Evolutionary conservation across 2,888 invertebrate genomes (phyloP).

Genomic region (Drosophila fulvimacula): DNA sequence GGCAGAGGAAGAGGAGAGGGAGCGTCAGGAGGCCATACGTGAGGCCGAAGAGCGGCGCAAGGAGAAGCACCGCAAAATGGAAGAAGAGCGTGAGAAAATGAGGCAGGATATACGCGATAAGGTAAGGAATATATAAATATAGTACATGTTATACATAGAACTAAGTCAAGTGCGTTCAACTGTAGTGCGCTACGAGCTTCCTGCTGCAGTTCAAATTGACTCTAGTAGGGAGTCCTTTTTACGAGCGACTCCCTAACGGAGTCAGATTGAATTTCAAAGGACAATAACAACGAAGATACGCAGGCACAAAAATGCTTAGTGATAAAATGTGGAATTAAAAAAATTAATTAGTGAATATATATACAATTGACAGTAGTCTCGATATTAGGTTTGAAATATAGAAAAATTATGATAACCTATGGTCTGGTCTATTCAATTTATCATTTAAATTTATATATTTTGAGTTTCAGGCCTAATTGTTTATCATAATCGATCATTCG

Average conservation of each 20-base stretch:
- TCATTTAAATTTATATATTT: background rate
- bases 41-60: constrained; percentile 99
- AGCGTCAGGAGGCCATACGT: constrained; percentile 98
- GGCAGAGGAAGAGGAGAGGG: constrained; percentile 99
- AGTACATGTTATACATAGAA: background rate
- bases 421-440: background rate
- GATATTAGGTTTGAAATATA: background rate
- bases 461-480: background rate
- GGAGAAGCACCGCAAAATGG: constrained; percentile 99
- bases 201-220: constrained; percentile 96
- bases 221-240: constrained; percentile 98
- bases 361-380: background rate
- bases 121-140: constrained; percentile 87
- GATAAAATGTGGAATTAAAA: constrained; percentile 20
- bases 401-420: background rate
- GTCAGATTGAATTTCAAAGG: constrained; percentile 97
- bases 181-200: constrained; percentile 37
- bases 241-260: constrained; percentile 98
- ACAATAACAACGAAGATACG: constrained; percentile 86
- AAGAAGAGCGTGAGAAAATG: constrained; percentile 99
- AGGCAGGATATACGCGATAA: constrained; percentile 99
- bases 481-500: background rate
- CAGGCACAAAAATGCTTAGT: constrained; percentile 15
- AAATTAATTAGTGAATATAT: constrained; percentile 12
- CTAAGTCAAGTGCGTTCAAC: background rate